These are phyloP conservation scores for Brachyistius frenatus DNA, from an alignment of 2,113 vertebrate species.

Conservation along the genomic window DNA sequence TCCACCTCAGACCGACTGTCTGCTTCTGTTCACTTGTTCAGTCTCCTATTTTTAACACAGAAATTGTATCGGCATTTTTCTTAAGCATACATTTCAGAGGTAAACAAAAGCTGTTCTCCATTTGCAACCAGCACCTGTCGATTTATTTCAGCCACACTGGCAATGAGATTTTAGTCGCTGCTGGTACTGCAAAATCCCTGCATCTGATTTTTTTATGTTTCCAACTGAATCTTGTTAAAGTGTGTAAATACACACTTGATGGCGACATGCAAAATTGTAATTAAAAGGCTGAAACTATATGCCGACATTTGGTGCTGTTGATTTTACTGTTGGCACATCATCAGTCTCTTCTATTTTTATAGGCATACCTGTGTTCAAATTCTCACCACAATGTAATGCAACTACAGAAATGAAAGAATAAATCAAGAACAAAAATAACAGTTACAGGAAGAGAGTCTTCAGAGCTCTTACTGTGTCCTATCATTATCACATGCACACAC, in stretches of 20 bases:
- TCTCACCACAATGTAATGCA: not conserved
- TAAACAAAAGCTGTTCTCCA: not conserved
- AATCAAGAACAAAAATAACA: conserved; percentile 3
- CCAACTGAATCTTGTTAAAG: no score
- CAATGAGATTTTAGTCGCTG: no score
- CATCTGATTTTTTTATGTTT: no score
- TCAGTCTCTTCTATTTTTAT: not conserved
- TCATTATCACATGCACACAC: conserved; percentile 11
- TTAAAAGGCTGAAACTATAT: no score
- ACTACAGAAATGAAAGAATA: not conserved
- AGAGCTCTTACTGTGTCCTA: not conserved
- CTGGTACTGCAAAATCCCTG: no score
- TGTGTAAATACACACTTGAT: no score
- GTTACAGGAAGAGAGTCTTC: not conserved
- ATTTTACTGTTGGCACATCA: conserved; percentile 24
- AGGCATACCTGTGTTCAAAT: not conserved
- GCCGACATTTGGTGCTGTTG: not conserved
- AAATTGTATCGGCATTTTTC: no score
- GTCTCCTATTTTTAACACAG: no score
- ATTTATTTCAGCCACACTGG: no score
- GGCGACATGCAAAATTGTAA: no score
- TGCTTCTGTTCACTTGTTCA: no score
- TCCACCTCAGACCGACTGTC: no score
- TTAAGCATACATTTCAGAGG: not conserved
- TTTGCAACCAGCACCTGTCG: not conserved